Evolutionary conservation across 2,888 invertebrate species (phyloP).

Genomic region (Malacosoma neustria): DNA sequence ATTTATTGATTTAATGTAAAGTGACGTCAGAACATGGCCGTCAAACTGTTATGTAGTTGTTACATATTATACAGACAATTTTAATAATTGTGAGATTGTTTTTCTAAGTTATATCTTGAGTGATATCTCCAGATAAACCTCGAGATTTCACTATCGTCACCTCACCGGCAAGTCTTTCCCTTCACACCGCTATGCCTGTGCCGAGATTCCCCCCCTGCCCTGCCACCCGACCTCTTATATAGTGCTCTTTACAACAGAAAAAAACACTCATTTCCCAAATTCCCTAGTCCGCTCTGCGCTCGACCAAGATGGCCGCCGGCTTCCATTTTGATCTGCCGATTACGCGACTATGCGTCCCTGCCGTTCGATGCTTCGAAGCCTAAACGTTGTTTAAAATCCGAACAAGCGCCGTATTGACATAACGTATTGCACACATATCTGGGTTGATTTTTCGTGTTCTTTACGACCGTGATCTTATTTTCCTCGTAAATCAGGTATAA

Average conservation of each 20-base stretch:
- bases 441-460: slow-evolving; percentile 66
- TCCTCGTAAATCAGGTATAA: slow-evolving; percentile 4
- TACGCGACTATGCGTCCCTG: slow-evolving; percentile 56
- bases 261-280: slow-evolving; percentile 74
- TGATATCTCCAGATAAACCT: slow-evolving; percentile 35
- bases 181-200: slow-evolving; percentile 71
- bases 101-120: no score
- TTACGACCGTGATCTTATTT: slow-evolving; percentile 46
- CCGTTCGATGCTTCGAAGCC: slow-evolving; percentile 68
- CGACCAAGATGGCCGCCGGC: slow-evolving; percentile 71
- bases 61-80: no score
- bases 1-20: no score
- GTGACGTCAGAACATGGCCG: no score
- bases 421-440: slow-evolving; percentile 66
- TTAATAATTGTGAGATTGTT: no score
- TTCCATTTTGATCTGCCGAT: slow-evolving; percentile 73
- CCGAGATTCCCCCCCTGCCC: slow-evolving; percentile 53
- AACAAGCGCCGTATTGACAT: not conserved
- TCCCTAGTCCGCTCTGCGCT: slow-evolving; percentile 63
- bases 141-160: slow-evolving; percentile 25
- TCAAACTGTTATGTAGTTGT: no score
- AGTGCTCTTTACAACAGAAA: slow-evolving; percentile 74
- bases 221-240: slow-evolving; percentile 71
- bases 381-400: slow-evolving; percentile 32
- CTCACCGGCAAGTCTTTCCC: slow-evolving; percentile 58